Percentiles rank a stretch among this genome's conserved stretches.
Evolutionary conservation across 2,797 vertebrate genomes (phyloP).

Genomic region (Benthosema pterotum): DNA sequence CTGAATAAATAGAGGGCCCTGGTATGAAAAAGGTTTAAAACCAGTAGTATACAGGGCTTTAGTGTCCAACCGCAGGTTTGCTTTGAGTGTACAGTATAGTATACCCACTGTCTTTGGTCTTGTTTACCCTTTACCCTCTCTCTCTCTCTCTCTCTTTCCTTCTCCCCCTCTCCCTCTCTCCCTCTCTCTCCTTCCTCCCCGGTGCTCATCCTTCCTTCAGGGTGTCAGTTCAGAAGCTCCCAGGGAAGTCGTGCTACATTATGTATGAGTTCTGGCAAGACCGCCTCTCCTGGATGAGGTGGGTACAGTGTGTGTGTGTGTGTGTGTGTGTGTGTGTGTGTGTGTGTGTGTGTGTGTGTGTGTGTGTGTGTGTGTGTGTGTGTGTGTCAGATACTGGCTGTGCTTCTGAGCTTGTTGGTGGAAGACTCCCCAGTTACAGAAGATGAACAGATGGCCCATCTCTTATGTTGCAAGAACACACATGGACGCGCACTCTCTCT

Average conservation of each 20-base stretch:
- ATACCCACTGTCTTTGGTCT: constrained; percentile 19
- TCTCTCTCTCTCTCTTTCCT: constrained; percentile 29
- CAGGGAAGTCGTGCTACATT: constrained; percentile 82
- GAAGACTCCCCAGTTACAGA: constrained; percentile 60
- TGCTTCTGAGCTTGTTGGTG: constrained; percentile 59
- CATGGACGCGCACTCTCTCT: not conserved
- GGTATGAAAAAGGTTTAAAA: too few relatives aligned
- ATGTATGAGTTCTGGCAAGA: constrained; percentile 88
- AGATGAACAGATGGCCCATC: constrained; percentile 73
- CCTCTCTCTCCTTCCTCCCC: constrained; percentile 35
- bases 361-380: constrained; percentile 31
- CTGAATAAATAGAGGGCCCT: too few relatives aligned
- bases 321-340: constrained; percentile 3
- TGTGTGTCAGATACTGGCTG: constrained; percentile 50
- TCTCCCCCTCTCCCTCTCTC: constrained; percentile 25
- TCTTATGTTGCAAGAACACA: constrained; percentile 31
- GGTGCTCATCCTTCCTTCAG: constrained; percentile 71
- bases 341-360: constrained; percentile 7
- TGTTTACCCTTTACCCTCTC: constrained; percentile 13
- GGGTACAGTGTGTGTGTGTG: constrained; percentile 34
- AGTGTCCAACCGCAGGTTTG: not conserved
- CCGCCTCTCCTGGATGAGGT: constrained; percentile 86
- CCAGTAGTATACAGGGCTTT: too few relatives aligned
- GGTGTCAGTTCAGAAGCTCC: constrained; percentile 89
- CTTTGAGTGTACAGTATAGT: not conserved